Evolutionary conservation across 1,140 invertebrate genomes (phyloP), one percentile per base, ranked within the genome.

Genomic region (Catajapyx aquilonaris): DNA sequence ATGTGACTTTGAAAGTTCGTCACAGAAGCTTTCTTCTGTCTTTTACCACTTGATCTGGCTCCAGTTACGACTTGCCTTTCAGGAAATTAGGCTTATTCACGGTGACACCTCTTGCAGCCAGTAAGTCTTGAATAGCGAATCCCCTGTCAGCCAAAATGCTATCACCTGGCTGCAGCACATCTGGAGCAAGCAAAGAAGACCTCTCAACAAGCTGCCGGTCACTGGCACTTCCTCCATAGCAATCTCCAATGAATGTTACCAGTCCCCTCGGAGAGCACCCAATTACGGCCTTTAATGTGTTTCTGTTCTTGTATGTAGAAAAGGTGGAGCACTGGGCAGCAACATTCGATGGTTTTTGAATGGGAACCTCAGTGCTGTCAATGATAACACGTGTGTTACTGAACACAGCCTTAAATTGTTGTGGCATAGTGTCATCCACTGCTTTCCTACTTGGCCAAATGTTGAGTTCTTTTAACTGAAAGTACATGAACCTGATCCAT

Each of bases 311-410:
- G 40, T 50, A 47, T 0, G 44, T 41, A 17, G 45, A 51, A 38
- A 49, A 53, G 10, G 48, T 49, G 34, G 44, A 43, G 36, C 50
- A 47, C 37, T 54, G 48, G 20, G 46, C 40, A 25, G 32, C 40
- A 32, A 44, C 43, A 39, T 38, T 38, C 13, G 31, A 19, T n/a
- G 42, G 41, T 28, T 46, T 44, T n/a, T 44, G 33, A 17, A 52
- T 42, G 5, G 45, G 46, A 20, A 44, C 47, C 44, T 53, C 48
- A 19, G 46, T 49, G 11, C 37, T 43, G 46, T 54, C 51, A 25
- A 52, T 25, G 17, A 49, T 51, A 5, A 52, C 46, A 32, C 47
- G 37, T 31, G 50, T 52, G 7, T 20, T 40, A 20, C 47, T 44
- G 46, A 43, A 50, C 5, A 47, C 30, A 31, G 19, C 35, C 36